Percentiles rank a stretch among this genome's conserved stretches.
Conservation (phyloP, 92 coral and sea anemone species). For the Diadumene lineata region DNA sequence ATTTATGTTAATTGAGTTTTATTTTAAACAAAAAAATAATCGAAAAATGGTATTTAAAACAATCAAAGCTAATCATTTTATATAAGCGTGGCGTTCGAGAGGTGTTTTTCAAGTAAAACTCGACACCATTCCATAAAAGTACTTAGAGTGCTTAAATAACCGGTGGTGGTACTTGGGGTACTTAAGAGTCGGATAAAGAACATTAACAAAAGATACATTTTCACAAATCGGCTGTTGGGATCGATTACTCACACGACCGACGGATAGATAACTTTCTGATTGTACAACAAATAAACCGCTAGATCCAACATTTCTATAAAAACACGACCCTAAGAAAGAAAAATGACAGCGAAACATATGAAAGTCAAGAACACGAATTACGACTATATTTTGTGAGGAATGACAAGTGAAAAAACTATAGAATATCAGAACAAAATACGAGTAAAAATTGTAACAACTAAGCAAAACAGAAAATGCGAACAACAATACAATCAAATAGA, state of each 20-base stretch:
- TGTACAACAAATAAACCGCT: background rate
- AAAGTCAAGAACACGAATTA: background rate
- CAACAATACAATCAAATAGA: too few species aligned
- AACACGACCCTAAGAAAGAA: background rate
- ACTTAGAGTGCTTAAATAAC: background rate
- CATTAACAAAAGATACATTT: constrained; percentile 13
- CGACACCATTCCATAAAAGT: background rate
- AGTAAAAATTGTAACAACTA: too few species aligned
- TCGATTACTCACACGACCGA: constrained; percentile 8
- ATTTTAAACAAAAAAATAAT: too few species aligned
- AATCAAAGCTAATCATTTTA: background rate
- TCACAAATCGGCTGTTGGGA: constrained; percentile 10
- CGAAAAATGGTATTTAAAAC: background rate
- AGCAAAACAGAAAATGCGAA: too few species aligned
- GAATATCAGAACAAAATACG: too few species aligned
- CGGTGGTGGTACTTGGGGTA: too few species aligned
- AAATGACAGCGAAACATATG: background rate
- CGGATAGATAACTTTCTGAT: background rate
- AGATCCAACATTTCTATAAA: background rate
- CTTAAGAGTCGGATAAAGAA: background rate
- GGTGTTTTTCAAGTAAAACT: background rate
- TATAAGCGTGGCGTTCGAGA: background rate
- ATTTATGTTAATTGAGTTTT: too few species aligned
- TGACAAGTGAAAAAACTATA: too few species aligned
- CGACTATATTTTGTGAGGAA: too few species aligned